phyloP scores from a whole-genome alignment of 1,140 invertebrate genomes.

The Scaptomyza hsui region DNA sequence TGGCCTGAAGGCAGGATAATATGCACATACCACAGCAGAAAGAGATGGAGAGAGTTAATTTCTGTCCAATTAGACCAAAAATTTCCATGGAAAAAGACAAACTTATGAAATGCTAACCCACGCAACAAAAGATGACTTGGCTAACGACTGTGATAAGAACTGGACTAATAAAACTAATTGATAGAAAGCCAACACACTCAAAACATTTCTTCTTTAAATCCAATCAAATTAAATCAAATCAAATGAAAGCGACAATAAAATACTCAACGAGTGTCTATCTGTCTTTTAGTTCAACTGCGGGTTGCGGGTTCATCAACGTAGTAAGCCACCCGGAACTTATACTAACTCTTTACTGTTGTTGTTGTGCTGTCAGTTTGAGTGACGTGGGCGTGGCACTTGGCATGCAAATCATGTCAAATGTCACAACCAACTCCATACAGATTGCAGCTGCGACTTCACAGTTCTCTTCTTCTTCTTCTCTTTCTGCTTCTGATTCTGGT shows the following conservation, averaged over 20 bases:
- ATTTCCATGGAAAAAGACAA: background rate
- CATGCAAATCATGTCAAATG: slow-evolving; percentile 82
- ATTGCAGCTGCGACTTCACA: slow-evolving; percentile 58
- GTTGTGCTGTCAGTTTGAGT: slow-evolving; percentile 51
- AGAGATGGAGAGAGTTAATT: background rate
- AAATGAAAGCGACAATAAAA: slow-evolving; percentile 74
- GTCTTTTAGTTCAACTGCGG: slow-evolving; percentile 9
- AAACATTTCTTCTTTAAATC: slow-evolving; percentile 22
- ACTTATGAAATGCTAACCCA: slow-evolving; percentile 16
- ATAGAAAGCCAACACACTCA: slow-evolving; percentile 19
- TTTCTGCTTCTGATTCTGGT: slow-evolving; percentile 1
- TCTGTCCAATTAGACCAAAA: slow-evolving; percentile 15
- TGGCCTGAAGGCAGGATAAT: slow-evolving; percentile 37
- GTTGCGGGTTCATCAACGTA: background rate
- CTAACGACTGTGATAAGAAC: slow-evolving; percentile 42
- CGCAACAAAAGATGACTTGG: slow-evolving; percentile 19
- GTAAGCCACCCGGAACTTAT: background rate
- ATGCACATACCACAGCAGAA: slow-evolving; percentile 38
- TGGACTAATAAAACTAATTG: slow-evolving; percentile 48
- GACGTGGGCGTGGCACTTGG: slow-evolving; percentile 76
- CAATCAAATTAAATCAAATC: slow-evolving; percentile 66
- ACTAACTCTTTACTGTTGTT: slow-evolving; percentile 24
- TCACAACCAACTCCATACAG: slow-evolving; percentile 57
- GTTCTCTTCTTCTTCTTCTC: background rate
- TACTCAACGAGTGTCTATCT: slow-evolving; percentile 56